Evolutionary conservation across 2,888 invertebrate genomes (phyloP).

Genomic region (Seladonia tumulorum): DNA sequence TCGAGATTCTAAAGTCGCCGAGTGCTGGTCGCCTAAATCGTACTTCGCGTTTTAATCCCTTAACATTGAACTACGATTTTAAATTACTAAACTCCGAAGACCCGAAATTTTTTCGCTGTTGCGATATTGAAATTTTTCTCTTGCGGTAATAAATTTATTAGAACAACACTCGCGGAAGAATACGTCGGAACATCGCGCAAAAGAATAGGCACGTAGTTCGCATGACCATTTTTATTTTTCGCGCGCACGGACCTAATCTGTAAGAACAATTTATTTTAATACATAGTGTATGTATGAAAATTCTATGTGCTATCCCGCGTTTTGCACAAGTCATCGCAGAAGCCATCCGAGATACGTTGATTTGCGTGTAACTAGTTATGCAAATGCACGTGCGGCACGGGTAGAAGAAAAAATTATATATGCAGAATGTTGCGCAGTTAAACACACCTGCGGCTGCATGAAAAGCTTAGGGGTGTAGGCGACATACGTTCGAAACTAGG

Average conservation of each 20-base stretch:
- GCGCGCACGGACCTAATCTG: not conserved
- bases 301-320: not conserved
- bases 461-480: slow-evolving; percentile 29
- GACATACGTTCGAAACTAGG: slow-evolving; percentile 44
- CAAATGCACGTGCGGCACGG: slow-evolving; percentile 41
- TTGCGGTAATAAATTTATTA: not conserved
- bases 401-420: slow-evolving; percentile 64
- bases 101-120: not conserved
- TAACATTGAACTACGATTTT: too few relatives aligned
- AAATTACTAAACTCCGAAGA: not conserved
- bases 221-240: not conserved
- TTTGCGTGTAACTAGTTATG: slow-evolving; percentile 51
- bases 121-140: not conserved
- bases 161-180: not conserved
- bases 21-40: not conserved
- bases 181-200: not conserved
- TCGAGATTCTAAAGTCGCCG: not conserved
- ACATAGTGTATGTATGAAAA: not conserved
- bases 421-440: slow-evolving; percentile 68
- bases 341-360: slow-evolving; percentile 39
- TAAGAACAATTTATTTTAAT: slow-evolving; percentile 3
- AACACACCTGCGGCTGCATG: slow-evolving; percentile 62
- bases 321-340: slow-evolving; percentile 15
- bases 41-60: not conserved
- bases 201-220: not conserved